Evolutionary conservation across 2,113 vertebrate species (phyloP), one percentile per base, ranked within the genome.

Genomic region (Dipodomys stephensi): DNA sequence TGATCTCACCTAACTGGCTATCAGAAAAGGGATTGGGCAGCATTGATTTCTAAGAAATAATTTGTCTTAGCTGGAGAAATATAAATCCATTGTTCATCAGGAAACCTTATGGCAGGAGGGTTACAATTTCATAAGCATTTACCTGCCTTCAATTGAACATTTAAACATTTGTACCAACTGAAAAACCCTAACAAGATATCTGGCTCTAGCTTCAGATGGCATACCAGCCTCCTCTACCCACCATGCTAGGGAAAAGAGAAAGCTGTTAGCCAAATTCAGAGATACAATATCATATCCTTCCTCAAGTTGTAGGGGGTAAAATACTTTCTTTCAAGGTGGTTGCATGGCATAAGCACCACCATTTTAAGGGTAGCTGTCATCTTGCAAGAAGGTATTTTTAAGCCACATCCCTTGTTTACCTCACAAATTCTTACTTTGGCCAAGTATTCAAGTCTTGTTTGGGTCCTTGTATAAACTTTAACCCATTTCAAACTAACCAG

Each of bases 21-120:
- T 96, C 76, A 92, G 83, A 71, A 76, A 90, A 88, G 83, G 32
- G 76, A 91, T 39, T 89, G 64, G 92, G 67, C 0, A 35, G 9
- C 73, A 94, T 93, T 89, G 94, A 97, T 97, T 95, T 96, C 88
- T 86, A 46, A 93, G 92, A 92, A 94, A 88, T 92, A 67, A 91
- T 87, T 92, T 94, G 39, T 95, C 87, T 96, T 74, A 69, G 39
- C 84, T 72, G 73, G 64, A 68, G 57, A 35, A 83, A 86, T 80
- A 74, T 73, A 65, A 13, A 83, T 92, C 76, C 73, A 91, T 89
- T 92, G 49, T 77, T 72, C 83, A 23, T 65, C 20, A 74, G 71
- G 11, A 28, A 32, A 53, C 27, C 28, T 67, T 83, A 88, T 73
- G 64, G 64, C 8, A 65, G 20, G 72, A 73, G 78, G 65, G 10